A percentile compares a stretch with the other conserved stretches of the same genome.
These are phyloP conservation scores for Caerostris darwini DNA, from an alignment of 1,140 invertebrate species.

Conservation along the genomic window DNA sequence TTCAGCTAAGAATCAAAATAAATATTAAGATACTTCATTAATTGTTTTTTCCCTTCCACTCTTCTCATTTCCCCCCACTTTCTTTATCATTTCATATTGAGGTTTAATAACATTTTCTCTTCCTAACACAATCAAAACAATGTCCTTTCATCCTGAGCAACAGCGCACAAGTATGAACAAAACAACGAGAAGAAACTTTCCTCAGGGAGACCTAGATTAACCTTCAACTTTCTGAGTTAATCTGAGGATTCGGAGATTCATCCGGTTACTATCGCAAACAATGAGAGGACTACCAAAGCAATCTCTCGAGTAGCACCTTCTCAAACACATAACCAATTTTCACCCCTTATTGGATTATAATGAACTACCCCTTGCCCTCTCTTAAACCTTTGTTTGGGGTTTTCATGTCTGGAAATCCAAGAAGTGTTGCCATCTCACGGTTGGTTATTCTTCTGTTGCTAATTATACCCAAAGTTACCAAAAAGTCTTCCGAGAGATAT, in stretches of 20 bases:
- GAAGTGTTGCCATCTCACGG: not conserved
- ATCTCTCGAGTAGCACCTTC: not conserved
- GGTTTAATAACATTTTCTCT: not conserved
- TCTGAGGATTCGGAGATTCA: not conserved
- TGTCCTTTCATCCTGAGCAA: not conserved
- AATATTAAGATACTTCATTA: too few relatives aligned
- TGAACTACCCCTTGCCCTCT: not conserved
- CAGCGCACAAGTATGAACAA: not conserved
- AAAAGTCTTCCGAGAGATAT: conserved; percentile 10
- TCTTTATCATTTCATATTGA: not conserved
- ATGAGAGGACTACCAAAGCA: not conserved
- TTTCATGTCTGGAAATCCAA: not conserved
- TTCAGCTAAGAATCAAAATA: too few relatives aligned
- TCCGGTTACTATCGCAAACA: conserved; percentile 6
- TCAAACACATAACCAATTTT: conserved; percentile 23
- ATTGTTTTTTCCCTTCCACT: too few relatives aligned
- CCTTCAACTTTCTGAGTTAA: not conserved
- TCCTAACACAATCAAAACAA: not conserved
- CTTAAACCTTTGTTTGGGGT: not conserved
- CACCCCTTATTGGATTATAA: conserved; percentile 52
- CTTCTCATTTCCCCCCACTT: not conserved
- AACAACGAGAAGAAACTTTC: not conserved
- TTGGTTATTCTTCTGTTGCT: conserved; percentile 15
- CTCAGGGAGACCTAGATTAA: not conserved
- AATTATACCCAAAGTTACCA: conserved; percentile 2